These are phyloP conservation scores for Eristalinus sepulchralis DNA, from an alignment of 2,888 invertebrate species.

Conservation along the genomic window DNA sequence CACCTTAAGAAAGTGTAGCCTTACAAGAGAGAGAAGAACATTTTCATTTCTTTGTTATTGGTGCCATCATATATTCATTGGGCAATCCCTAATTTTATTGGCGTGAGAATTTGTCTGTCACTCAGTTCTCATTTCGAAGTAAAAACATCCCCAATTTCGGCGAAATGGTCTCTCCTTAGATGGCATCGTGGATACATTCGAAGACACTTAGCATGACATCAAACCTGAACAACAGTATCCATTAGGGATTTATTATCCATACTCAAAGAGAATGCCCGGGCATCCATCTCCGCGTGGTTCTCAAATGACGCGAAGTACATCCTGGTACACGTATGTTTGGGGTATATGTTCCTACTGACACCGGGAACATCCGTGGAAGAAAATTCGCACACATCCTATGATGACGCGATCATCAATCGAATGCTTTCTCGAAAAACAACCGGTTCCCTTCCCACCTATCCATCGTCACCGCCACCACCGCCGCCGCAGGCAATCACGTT, in stretches of 20 bases:
- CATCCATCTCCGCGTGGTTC: constrained; percentile 2
- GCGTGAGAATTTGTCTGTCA: too few species aligned
- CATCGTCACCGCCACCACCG: neutral
- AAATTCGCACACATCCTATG: constrained; percentile 8
- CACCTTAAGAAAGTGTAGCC: too few species aligned
- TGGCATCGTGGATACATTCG: constrained; percentile 46
- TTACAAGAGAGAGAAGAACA: too few species aligned
- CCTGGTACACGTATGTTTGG: neutral
- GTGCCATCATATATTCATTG: too few species aligned
- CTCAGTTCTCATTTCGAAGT: neutral
- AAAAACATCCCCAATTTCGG: constrained; percentile 47
- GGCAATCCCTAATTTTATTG: too few species aligned
- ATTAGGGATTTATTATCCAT: constrained; percentile 64
- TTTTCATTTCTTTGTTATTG: too few species aligned
- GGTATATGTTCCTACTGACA: constrained; percentile 11
- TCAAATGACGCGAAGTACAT: neutral
- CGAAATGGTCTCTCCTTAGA: neutral
- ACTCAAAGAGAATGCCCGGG: constrained; percentile 41
- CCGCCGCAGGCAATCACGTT: constrained; percentile 10
- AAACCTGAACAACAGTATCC: constrained; percentile 63
- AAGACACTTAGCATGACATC: constrained; percentile 66
- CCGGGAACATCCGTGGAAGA: constrained; percentile 12
- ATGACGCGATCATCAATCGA: constrained; percentile 57
- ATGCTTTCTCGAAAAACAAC: constrained; percentile 27
- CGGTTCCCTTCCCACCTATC: constrained; percentile 29